phyloP scores from a whole-genome alignment of 2,797 vertebrate species.

The Hypotaenidia philippensis region DNA sequence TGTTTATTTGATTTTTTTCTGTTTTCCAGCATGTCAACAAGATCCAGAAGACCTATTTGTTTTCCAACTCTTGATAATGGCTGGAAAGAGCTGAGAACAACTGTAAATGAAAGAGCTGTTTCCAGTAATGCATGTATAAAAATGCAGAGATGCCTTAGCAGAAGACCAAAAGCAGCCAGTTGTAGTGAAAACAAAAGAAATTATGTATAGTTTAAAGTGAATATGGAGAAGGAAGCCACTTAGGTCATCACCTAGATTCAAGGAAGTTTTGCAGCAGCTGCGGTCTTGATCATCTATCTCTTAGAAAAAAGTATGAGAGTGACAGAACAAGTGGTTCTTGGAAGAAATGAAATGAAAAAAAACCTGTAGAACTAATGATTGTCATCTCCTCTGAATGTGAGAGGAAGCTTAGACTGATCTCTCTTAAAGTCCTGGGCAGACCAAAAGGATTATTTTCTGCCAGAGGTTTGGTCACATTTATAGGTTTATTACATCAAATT shows the following conservation, averaged over 20 bases:
- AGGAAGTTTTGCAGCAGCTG: not conserved
- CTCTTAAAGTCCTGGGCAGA: not conserved
- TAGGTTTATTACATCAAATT: not conserved
- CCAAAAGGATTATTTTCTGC: not conserved
- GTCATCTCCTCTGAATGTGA: not conserved
- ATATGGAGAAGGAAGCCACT: not conserved
- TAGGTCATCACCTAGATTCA: not conserved
- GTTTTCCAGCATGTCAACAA: not conserved
- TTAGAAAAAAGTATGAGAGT: not conserved
- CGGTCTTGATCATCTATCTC: not conserved
- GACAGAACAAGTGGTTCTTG: not conserved
- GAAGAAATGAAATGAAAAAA: not conserved
- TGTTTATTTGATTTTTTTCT: not conserved
- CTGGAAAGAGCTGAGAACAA: not conserved
- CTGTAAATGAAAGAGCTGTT: not conserved
- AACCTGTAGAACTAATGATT: not conserved
- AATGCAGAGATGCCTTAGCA: not conserved
- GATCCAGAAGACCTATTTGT: not conserved
- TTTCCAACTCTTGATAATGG: not conserved
- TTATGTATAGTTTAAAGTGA: not conserved
- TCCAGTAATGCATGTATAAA: not conserved
- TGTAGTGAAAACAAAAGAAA: not conserved
- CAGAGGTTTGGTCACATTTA: not conserved
- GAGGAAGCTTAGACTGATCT: not conserved
- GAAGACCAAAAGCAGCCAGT: not conserved